These are phyloP conservation scores for Gadus macrocephalus DNA, from an alignment of 2,113 vertebrate genomes.

Conservation along the genomic window DNA sequence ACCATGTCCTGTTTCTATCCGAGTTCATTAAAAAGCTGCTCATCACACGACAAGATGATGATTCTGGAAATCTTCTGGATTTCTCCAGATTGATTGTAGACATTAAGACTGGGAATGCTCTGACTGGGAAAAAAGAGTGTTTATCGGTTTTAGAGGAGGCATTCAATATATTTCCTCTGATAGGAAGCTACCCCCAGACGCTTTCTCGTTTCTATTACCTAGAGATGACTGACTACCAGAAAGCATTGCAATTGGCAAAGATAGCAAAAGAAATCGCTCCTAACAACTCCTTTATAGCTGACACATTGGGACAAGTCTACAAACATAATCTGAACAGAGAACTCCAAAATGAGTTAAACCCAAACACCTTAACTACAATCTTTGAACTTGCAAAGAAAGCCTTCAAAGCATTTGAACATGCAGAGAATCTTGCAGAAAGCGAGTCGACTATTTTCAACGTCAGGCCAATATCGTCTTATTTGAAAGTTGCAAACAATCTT, in stretches of 20 bases:
- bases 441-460: slow-evolving; percentile 37
- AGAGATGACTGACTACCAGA: background rate
- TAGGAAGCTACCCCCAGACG: slow-evolving; percentile 41
- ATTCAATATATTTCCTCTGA: fast-evolving
- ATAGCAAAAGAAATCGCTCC: slow-evolving; percentile 11
- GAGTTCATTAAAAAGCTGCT: slow-evolving; percentile 41
- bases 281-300: slow-evolving; percentile 45
- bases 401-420: slow-evolving; percentile 32
- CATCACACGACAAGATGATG: slow-evolving; percentile 22
- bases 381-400: slow-evolving; percentile 24
- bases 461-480: slow-evolving; percentile 23
- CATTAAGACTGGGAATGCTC: background rate
- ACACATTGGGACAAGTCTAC: slow-evolving; percentile 54
- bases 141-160: slow-evolving; percentile 22
- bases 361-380: background rate
- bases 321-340: slow-evolving; percentile 29
- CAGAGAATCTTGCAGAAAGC: slow-evolving; percentile 29
- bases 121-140: background rate
- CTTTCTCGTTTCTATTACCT: slow-evolving; percentile 48
- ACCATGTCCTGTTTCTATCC: background rate
- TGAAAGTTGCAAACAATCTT: slow-evolving; percentile 26
- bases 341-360: background rate
- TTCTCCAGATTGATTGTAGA: slow-evolving; percentile 47
- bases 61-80: background rate
- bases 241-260: slow-evolving; percentile 28